phyloP scores from a whole-genome alignment of 2,888 invertebrate genomes.

The Thelaira solivaga region DNA sequence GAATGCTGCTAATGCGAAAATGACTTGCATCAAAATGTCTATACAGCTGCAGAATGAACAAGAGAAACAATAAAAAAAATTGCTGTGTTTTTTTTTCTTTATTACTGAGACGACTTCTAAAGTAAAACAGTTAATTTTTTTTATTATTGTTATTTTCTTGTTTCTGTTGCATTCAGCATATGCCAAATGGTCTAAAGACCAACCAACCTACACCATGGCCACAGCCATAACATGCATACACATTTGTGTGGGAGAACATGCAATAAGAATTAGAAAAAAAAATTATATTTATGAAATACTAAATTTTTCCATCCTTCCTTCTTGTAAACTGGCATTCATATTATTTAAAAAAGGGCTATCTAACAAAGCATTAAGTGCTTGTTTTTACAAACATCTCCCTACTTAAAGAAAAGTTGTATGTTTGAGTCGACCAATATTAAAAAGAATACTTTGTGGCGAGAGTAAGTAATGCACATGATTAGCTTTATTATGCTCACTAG shows the following conservation, averaged over 20 bases:
- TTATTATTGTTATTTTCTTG: neutral
- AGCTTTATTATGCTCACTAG: too few species aligned
- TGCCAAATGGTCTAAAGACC: constrained; percentile 10
- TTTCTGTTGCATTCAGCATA: constrained; percentile 4
- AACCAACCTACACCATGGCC: neutral
- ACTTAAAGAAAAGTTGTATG: neutral
- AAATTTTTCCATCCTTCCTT: constrained; percentile 43
- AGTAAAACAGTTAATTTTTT: constrained; percentile 1
- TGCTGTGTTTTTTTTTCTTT: too few species aligned
- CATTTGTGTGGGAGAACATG: constrained; percentile 43
- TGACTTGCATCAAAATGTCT: constrained; percentile 64
- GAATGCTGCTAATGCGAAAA: constrained; percentile 64
- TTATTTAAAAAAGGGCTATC: constrained; percentile 15
- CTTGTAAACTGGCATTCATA: neutral
- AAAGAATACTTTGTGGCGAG: too few species aligned
- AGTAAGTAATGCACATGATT: too few species aligned
- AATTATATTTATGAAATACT: constrained; percentile 52
- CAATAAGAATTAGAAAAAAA: constrained; percentile 39
- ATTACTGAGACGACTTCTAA: constrained; percentile 10
- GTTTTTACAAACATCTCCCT: neutral
- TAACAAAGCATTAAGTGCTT: constrained; percentile 32
- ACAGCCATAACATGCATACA: neutral
- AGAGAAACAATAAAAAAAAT: neutral
- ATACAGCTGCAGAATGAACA: constrained; percentile 28
- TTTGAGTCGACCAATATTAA: too few species aligned